These are phyloP conservation scores for Nibea albiflora DNA, from an alignment of 2,113 vertebrate genomes.

Conservation along the genomic window DNA sequence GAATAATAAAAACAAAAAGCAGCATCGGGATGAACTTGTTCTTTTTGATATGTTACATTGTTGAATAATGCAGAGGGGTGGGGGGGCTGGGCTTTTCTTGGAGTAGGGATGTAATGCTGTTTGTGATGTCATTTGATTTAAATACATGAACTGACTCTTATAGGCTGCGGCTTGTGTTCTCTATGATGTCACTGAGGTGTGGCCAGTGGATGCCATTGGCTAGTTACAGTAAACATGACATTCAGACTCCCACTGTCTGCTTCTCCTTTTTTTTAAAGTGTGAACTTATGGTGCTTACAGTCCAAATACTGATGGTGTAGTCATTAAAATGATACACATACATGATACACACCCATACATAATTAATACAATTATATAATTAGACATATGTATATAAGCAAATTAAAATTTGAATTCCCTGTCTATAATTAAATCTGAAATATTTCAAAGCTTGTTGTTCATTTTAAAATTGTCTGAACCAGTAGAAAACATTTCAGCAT, in stretches of 20 bases:
- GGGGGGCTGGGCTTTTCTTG: not conserved
- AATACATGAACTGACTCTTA: conserved; percentile 58
- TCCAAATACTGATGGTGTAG: not conserved
- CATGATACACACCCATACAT: no score
- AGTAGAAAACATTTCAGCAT: not conserved
- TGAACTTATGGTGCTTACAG: no score
- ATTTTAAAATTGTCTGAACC: not conserved
- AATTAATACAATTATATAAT: no score
- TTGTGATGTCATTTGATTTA: conserved; percentile 69
- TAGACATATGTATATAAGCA: no score
- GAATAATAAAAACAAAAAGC: conserved; percentile 21
- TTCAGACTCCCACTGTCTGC: conserved; percentile 47
- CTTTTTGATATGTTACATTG: conserved; percentile 71
- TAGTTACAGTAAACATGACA: conserved; percentile 61
- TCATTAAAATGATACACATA: not conserved
- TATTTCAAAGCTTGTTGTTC: not conserved
- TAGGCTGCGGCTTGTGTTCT: conserved; percentile 55
- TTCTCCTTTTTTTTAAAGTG: conserved; percentile 29
- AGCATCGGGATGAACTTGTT: conserved; percentile 58
- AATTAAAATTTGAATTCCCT: not conserved
- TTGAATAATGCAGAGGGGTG: conserved; percentile 17
- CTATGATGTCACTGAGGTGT: conserved; percentile 62
- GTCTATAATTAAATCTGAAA: not conserved
- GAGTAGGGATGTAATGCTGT: conserved; percentile 53
- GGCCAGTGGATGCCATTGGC: conserved; percentile 28